Evolutionary conservation across 2,888 invertebrate genomes (phyloP).

Genomic region (Pediacus dermestoides): DNA sequence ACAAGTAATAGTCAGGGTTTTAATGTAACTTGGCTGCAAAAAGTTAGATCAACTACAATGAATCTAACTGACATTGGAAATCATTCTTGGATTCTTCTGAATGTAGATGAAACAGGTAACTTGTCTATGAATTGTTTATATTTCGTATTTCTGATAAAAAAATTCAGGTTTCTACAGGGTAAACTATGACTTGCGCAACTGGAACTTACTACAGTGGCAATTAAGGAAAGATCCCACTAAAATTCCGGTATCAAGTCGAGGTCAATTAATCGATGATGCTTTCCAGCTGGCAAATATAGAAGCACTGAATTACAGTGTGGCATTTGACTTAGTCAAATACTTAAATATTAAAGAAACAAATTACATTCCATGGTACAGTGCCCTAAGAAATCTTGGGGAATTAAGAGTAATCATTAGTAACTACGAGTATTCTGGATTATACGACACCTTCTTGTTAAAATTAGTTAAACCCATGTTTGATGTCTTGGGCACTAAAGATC

Average conservation of each 20-base stretch:
- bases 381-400: conserved; percentile 57
- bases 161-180: conserved; percentile 63
- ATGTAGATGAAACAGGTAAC: conserved; percentile 58
- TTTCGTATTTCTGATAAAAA: too few species aligned
- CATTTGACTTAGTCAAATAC: conserved; percentile 62
- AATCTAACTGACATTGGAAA: conserved; percentile 35
- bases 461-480: conserved; percentile 46
- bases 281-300: conserved; percentile 62
- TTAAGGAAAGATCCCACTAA: conserved; percentile 45
- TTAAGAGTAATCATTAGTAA: conserved; percentile 52
- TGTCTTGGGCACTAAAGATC: conserved; percentile 54
- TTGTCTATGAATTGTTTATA: neutral
- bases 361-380: conserved; percentile 64
- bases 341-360: conserved; percentile 60
- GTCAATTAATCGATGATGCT: conserved; percentile 72
- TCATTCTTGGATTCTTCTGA: conserved; percentile 58
- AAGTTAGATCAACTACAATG: conserved; percentile 32
- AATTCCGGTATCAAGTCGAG: conserved; percentile 60
- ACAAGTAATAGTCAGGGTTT: conserved; percentile 30
- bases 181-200: conserved; percentile 59
- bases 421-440: conserved; percentile 54
- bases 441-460: conserved; percentile 38
- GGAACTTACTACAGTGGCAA: conserved; percentile 54
- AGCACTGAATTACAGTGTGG: conserved; percentile 56
- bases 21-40: conserved; percentile 37